A percentile compares a stretch with the other conserved stretches of the same genome.
phyloP scores from a whole-genome alignment of 2,113 vertebrate species.

The Genyomyrus donnyi region DNA sequence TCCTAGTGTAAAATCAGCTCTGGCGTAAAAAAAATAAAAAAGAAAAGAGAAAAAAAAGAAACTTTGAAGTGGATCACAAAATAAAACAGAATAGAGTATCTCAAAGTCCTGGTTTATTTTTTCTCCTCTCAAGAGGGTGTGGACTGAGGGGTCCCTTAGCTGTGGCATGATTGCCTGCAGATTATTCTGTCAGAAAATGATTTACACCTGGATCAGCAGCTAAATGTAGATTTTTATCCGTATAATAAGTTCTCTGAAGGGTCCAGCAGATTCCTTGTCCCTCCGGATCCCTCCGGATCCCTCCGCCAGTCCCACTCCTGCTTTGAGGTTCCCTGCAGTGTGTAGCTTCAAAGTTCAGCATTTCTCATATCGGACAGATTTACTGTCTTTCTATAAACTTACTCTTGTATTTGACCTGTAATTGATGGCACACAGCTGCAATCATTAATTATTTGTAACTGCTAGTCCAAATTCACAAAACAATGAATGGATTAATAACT shows the following conservation, averaged over 20 bases:
- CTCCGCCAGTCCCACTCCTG: neutral
- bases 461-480: neutral
- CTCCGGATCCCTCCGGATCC: neutral
- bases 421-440: neutral
- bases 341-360: neutral
- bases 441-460: neutral
- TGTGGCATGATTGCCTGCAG: neutral
- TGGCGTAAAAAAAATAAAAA: neutral
- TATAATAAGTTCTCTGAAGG: neutral
- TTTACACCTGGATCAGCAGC: neutral
- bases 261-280: neutral
- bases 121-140: neutral
- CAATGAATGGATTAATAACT: neutral
- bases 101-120: neutral
- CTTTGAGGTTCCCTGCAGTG: neutral
- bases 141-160: neutral
- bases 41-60: neutral
- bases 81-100: neutral
- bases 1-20: neutral
- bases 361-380: neutral
- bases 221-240: neutral
- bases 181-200: neutral
- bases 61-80: neutral
- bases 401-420: neutral
- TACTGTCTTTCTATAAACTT: neutral